Evolutionary conservation across 2,888 invertebrate species (phyloP), one percentile per base, ranked within the genome.

Genomic region (Antheraea yamamai): DNA sequence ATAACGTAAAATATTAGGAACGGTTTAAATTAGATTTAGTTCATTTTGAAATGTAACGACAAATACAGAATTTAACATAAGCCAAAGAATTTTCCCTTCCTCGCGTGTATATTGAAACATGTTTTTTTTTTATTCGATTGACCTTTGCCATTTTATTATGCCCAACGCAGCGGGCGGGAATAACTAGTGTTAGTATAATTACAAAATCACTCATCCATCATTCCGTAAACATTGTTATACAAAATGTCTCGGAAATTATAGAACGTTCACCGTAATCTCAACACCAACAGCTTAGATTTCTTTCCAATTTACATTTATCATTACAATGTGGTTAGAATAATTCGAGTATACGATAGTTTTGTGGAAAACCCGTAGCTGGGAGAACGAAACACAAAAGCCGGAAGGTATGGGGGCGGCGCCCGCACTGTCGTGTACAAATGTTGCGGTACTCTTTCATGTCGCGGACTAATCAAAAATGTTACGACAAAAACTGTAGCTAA

Each of bases 341-440:
- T 77, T 77, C 75, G 74, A 61, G 61, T 70, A 64, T 77, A 81
- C 73, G 76, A 77, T 77, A 58, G 75, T 73, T 75, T 77, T 68
- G 70, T 73, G 76, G 77, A 78, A 77, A 80, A 77, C 73, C 72
- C 70, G 72, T 73, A 76, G 75, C 66, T 18, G 20, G 66, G 52
- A 26, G 73, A 55, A 58, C 55, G 55, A 52, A 75, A 78, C 70
- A 83, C 81, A 83, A 83, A 83, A 82, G 85, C 84, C 85, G 86
- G 86, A 87, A 86, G 83, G 81, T 82, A 79, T 47, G 77, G 78
- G 75, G 81, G 80, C 81, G 81, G 73, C 72, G 78, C 77, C 74
- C 78, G 70, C 64, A 70, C 77, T 78, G 77, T 77, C 80, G 77
- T 77, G 79, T 76, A 72, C 74, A 74, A 74, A 74, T 55, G 58